phyloP scores from a whole-genome alignment of 35 echinoderm and acorn worm genomes.

The Nesometra sesokonis region DNA sequence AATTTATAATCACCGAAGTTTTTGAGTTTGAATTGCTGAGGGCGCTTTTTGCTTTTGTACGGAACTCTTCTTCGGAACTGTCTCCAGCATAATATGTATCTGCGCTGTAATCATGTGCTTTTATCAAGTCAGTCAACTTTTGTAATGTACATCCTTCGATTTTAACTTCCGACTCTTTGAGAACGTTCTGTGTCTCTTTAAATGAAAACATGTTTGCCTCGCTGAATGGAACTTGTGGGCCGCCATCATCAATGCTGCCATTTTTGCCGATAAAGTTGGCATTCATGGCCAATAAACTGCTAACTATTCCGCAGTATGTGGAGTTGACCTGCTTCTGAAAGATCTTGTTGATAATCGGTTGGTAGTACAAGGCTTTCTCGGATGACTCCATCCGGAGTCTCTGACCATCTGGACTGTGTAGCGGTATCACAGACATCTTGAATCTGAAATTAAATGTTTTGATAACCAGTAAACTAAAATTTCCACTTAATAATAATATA shows the following conservation, averaged over 20 bases:
- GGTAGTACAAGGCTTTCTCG: neutral
- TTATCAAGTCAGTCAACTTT: slow-evolving; percentile 16
- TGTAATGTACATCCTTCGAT: slow-evolving; percentile 25
- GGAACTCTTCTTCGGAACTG: slow-evolving; percentile 42
- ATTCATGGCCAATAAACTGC: slow-evolving; percentile 47
- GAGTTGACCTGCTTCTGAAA: slow-evolving; percentile 60
- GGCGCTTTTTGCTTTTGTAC: slow-evolving; percentile 18
- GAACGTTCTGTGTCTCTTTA: slow-evolving; percentile 27
- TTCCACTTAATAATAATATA: too few species aligned
- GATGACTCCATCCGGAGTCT: neutral
- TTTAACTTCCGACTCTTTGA: slow-evolving; percentile 10
- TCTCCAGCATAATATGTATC: slow-evolving; percentile 22
- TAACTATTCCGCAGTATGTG: slow-evolving; percentile 57
- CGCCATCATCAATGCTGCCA: neutral
- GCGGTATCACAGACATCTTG: neutral
- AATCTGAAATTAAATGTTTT: neutral
- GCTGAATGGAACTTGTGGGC: slow-evolving; percentile 1
- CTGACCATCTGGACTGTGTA: neutral
- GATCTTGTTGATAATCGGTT: slow-evolving; percentile 27
- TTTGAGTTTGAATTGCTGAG: slow-evolving; percentile 20
- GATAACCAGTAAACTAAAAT: too few species aligned
- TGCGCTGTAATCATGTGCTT: slow-evolving; percentile 7
- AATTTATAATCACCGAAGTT: slow-evolving; percentile 51
- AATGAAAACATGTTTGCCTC: slow-evolving; percentile 59
- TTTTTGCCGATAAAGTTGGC: slow-evolving; percentile 32